Evolutionary conservation across 1,140 invertebrate species (phyloP).

Genomic region (Zaprionus inermis): DNA sequence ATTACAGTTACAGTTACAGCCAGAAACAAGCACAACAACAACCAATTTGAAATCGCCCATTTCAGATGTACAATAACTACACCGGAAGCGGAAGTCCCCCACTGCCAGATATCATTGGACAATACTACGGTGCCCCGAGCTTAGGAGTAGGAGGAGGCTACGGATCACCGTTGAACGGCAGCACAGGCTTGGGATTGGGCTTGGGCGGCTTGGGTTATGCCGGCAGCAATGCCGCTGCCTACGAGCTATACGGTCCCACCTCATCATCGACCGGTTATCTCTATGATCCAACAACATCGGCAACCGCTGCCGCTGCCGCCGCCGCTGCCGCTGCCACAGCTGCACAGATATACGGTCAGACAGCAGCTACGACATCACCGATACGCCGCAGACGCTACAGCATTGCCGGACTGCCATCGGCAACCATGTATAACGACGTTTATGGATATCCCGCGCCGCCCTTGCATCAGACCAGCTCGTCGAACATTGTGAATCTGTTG

Average conservation of each 20-base stretch:
- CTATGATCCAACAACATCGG: conserved; percentile 54
- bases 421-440: conserved; percentile 81
- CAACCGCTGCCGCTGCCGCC: conserved; percentile 42
- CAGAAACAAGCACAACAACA: conserved; percentile 54
- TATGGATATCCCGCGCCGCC: conserved; percentile 77
- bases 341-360: conserved; percentile 54
- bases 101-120: conserved; percentile 82
- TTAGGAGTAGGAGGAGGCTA: background rate
- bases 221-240: conserved; percentile 34
- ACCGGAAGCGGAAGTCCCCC: conserved; percentile 79
- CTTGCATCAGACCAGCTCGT: conserved; percentile 78
- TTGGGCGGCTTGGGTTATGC: conserved; percentile 39
- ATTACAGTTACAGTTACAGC: conserved; percentile 61
- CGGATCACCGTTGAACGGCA: conserved; percentile 30
- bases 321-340: conserved; percentile 57
- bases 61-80: conserved; percentile 84
- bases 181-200: conserved; percentile 31
- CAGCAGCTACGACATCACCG: conserved; percentile 51
- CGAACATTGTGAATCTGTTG: conserved; percentile 81
- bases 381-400: conserved; percentile 81
- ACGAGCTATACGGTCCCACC: conserved; percentile 67
- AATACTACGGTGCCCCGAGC: conserved; percentile 68
- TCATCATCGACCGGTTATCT: conserved; percentile 50
- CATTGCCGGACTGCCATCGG: conserved; percentile 81
- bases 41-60: conserved; percentile 82